These are phyloP conservation scores for Serripes groenlandicus DNA, from an alignment of 2,888 invertebrate genomes.

Conservation along the genomic window DNA sequence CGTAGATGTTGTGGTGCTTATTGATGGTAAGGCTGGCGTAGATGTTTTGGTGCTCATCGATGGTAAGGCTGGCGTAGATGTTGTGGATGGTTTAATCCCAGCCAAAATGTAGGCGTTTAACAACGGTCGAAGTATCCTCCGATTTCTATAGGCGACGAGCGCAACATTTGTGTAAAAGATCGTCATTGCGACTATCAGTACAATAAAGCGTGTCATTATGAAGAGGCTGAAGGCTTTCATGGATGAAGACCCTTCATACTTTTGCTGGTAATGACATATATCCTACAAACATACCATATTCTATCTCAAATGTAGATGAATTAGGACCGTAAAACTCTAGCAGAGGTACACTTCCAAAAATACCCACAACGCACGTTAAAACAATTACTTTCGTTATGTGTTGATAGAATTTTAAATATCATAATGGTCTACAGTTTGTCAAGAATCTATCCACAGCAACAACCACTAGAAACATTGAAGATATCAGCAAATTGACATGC, in stretches of 20 bases:
- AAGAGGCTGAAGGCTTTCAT: slow-evolving; percentile 39
- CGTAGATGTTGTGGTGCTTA: no score
- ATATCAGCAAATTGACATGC: slow-evolving; percentile 58
- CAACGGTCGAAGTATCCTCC: slow-evolving; percentile 34
- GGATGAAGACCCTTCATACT: slow-evolving; percentile 42
- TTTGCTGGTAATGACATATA: slow-evolving; percentile 62
- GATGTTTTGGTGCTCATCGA: no score
- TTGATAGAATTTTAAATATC: slow-evolving; percentile 56
- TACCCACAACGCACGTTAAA: not conserved
- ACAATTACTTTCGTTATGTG: slow-evolving; percentile 41
- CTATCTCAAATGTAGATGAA: not conserved
- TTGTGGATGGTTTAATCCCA: no score
- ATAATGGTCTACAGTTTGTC: slow-evolving; percentile 68
- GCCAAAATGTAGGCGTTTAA: slow-evolving; percentile 34
- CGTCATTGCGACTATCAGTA: slow-evolving; percentile 37
- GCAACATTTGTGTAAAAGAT: slow-evolving; percentile 65
- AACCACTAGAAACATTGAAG: slow-evolving; percentile 51
- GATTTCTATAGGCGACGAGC: slow-evolving; percentile 52
- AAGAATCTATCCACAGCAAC: slow-evolving; percentile 70
- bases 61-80: no score
- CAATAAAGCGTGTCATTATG: slow-evolving; percentile 45
- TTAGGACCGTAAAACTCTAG: slow-evolving; percentile 67
- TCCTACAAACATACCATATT: slow-evolving; percentile 1
- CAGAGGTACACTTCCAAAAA: slow-evolving; percentile 55
- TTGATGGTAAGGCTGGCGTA: no score